Evolutionary conservation across 1,140 invertebrate genomes (phyloP).

Genomic region (Ectropis grisescens): DNA sequence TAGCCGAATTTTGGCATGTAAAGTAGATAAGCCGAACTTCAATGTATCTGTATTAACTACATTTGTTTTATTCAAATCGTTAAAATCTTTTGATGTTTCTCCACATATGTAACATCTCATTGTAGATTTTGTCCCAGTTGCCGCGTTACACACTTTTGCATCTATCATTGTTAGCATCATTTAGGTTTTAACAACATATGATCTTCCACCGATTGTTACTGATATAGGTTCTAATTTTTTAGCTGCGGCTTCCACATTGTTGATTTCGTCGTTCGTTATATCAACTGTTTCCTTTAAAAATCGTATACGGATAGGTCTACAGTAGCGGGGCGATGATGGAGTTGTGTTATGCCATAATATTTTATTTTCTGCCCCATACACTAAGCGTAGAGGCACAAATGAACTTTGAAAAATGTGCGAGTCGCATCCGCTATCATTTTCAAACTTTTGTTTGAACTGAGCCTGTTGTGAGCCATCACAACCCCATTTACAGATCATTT

Average conservation of each 20-base stretch:
- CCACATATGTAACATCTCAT: conserved; percentile 42
- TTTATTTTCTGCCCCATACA: conserved; percentile 20
- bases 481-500: conserved; percentile 29
- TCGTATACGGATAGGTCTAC: conserved; percentile 26
- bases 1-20: conserved; percentile 41
- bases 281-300: conserved; percentile 26
- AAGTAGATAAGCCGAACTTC: conserved; percentile 30
- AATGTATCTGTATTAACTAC: conserved; percentile 14
- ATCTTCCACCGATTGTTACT: no score
- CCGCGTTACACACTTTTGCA: conserved; percentile 47
- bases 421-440: no score
- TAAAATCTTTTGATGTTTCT: conserved; percentile 32
- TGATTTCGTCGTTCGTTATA: conserved; percentile 27
- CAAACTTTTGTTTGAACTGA: conserved; percentile 32
- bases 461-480: conserved; percentile 31
- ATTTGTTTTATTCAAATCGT: conserved; percentile 20
- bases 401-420: no score
- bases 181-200: conserved; percentile 16
- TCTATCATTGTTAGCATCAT: conserved; percentile 47
- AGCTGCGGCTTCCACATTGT: conserved; percentile 10
- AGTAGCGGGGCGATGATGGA: conserved; percentile 30
- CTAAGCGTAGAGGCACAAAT: no score
- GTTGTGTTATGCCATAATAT: conserved; percentile 30
- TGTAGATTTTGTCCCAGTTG: conserved; percentile 35
- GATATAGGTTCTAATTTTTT: conserved; percentile 8